phyloP scores from a whole-genome alignment of 2,113 vertebrate genomes.

The Misgurnus anguillicaudatus region DNA sequence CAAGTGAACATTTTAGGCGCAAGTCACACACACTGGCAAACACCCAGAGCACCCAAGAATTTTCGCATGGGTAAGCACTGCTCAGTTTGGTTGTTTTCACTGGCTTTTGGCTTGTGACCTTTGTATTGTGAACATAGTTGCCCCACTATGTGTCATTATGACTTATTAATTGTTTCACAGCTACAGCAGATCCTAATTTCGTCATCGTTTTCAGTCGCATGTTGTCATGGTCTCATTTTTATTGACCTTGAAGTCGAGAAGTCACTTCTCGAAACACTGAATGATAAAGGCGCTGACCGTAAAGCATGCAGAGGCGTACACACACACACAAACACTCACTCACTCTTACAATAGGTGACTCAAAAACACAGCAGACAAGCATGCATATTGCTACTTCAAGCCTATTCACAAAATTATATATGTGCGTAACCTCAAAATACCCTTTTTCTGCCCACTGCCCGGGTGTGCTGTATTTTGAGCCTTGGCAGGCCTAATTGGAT shows the following conservation, averaged over 20 bases:
- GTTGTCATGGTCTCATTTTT: background rate
- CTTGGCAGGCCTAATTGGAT: constrained; percentile 40
- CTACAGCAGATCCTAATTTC: background rate
- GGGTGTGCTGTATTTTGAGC: constrained; percentile 24
- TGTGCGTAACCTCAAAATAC: constrained; percentile 25
- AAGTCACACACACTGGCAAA: too few species aligned
- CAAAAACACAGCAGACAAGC: background rate
- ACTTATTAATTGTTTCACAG: background rate
- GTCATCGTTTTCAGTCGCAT: background rate
- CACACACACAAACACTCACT: background rate
- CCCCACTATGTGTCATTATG: background rate
- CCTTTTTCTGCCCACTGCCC: constrained; percentile 24
- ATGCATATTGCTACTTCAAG: constrained; percentile 6
- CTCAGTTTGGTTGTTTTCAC: background rate
- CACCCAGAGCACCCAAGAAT: background rate
- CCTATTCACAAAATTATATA: background rate
- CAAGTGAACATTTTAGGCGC: too few species aligned
- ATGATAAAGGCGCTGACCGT: too few species aligned
- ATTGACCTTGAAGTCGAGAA: background rate
- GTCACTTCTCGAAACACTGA: background rate
- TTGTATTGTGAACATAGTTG: background rate
- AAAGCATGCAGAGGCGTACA: too few species aligned
- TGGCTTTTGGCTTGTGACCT: background rate
- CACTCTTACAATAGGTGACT: background rate
- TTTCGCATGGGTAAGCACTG: background rate